Conservation (phyloP, 1,140 invertebrate genomes). For the Gonioctena quinquepunctata region DNA sequence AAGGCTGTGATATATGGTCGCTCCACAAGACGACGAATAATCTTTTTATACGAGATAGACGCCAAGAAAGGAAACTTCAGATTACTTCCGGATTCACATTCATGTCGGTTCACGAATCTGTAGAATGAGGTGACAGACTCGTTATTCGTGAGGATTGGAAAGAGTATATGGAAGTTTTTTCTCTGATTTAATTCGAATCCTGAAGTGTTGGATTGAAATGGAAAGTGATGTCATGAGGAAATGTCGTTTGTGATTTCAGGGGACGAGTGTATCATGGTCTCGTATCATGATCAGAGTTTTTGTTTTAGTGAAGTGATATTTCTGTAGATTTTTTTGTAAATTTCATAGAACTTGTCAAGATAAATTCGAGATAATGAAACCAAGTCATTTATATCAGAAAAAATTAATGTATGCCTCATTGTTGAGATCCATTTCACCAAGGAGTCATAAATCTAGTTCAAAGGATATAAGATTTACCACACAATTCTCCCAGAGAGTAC, state of each 20-base stretch:
- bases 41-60: neutral
- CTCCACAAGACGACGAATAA: neutral
- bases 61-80: neutral
- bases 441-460: slow-evolving; percentile 26
- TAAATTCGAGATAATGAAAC: too few species aligned
- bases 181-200: neutral
- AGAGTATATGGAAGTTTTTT: neutral
- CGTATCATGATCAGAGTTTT: too few species aligned
- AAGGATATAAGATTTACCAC: slow-evolving; percentile 28
- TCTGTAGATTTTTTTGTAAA: too few species aligned
- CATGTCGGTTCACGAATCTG: neutral
- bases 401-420: slow-evolving; percentile 37
- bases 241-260: too few species aligned
- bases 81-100: neutral
- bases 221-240: too few species aligned
- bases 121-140: neutral
- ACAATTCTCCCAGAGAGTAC: slow-evolving; percentile 33
- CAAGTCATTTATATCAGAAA: too few species aligned
- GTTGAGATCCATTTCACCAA: slow-evolving; percentile 33
- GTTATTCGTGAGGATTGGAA: neutral
- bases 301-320: too few species aligned
- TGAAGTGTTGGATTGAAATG: neutral
- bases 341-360: too few species aligned
- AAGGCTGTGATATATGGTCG: neutral
- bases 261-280: too few species aligned